These are phyloP conservation scores for Trichomycterus rosablanca DNA, from an alignment of 2,113 vertebrate species.

Conservation along the genomic window DNA sequence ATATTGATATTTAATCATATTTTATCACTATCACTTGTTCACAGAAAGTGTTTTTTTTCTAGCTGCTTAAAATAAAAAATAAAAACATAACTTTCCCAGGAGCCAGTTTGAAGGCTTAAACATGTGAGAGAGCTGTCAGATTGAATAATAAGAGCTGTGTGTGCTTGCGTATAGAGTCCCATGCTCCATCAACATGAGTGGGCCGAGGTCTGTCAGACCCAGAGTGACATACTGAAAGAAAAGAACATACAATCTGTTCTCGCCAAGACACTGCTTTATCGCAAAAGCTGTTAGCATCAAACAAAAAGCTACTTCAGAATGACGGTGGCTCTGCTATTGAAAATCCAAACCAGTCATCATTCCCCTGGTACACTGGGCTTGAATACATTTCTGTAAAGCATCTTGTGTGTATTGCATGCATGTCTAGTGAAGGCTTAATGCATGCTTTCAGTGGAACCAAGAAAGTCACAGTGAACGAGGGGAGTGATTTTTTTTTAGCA, in stretches of 20 bases:
- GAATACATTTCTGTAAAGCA: neutral
- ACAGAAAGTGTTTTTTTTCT: neutral
- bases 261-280: constrained; percentile 3
- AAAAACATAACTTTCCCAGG: neutral
- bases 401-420: neutral
- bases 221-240: constrained; percentile 54
- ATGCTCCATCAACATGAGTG: constrained; percentile 24
- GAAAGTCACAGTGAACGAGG: too few species aligned
- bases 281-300: neutral
- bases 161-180: constrained; percentile 23
- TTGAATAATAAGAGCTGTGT: constrained; percentile 28
- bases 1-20: too few species aligned
- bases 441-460: too few species aligned
- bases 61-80: neutral
- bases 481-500: neutral
- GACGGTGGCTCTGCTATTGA: neutral
- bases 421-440: too few species aligned
- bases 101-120: constrained; percentile 21
- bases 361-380: neutral
- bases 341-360: too few species aligned
- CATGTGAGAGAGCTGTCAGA: constrained; percentile 29
- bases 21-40: too few species aligned
- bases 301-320: constrained; percentile 3
- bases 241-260: constrained; percentile 53
- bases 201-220: constrained; percentile 22